Evolutionary conservation across 2,797 vertebrate genomes (phyloP), one percentile per base, ranked within the genome.

Genomic region (Buceros bicornis): DNA sequence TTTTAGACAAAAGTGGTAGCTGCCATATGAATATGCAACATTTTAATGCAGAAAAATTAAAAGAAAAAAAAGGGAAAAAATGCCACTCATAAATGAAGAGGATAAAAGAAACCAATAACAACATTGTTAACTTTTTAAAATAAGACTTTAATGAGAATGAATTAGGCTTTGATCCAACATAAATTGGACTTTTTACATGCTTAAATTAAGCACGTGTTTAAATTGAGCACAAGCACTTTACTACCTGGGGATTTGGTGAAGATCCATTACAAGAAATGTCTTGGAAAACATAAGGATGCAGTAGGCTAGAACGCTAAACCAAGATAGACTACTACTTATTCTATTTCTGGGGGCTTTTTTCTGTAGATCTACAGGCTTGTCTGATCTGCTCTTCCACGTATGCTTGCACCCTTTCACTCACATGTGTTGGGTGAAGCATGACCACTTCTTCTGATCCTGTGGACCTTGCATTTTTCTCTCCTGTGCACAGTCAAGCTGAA

Each of bases 131-230:
- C 3, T 16, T 73, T 92, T 61, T 77, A 42, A 94, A 93, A 67
- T 60, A 87, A 74, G 35, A 54, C 64, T 84, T 64, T 85, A 82
- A 94, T 89, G 40, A 37, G 33, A 56, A 73, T 73, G 51, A 94
- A 62, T 67, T 93, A 42, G 60, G 48, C 25, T 31, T 92, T 92
- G 62, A 62, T 90, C 40, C 51, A 86, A 79, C 48, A 72, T 53
- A 79, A 90, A 90, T 53, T 81, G 73, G 50, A 76, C n/a, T 82
- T 76, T 77, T 95, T 82, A 57, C 17, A 80, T 66, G 70, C 21
- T 70, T 89, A 87, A 90, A 87, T 79, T 82, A 94, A 96, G 50
- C 33, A 45, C 62, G 40, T 87, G 19, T 89, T 89, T 90, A 92
- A 91, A 83, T 22, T 76, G 50, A 90, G 43, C 8, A 84, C 31